Conservation (phyloP, 1,140 invertebrate genomes). For the Microvelia longipes region DNA sequence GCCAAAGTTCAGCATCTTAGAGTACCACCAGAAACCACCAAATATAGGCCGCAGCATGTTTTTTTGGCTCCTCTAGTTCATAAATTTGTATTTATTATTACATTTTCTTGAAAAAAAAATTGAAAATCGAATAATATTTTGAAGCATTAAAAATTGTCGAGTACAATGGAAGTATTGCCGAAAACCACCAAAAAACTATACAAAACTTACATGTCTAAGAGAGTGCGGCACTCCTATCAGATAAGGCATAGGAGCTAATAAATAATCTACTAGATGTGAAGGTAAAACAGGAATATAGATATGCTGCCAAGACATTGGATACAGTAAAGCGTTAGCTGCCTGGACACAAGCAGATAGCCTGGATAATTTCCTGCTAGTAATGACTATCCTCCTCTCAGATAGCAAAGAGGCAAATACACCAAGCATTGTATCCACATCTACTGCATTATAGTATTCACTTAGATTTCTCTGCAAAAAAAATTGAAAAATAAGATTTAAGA, state of each 20-base stretch:
- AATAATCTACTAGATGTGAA: constrained; percentile 70
- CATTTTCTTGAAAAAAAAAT: too few relatives aligned
- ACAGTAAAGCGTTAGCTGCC: constrained; percentile 80
- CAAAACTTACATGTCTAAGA: constrained; percentile 53
- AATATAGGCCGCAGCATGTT: too few relatives aligned
- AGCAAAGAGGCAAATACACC: constrained; percentile 85
- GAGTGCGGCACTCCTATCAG: constrained; percentile 77
- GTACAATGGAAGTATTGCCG: too few relatives aligned
- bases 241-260: constrained; percentile 87
- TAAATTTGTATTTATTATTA: too few relatives aligned
- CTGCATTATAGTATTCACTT: constrained; percentile 88
- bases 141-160: too few relatives aligned
- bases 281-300: constrained; percentile 87
- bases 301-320: constrained; percentile 96
- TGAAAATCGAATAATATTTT: too few relatives aligned
- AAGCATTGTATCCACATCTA: constrained; percentile 84
- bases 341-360: constrained; percentile 83
- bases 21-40: too few relatives aligned
- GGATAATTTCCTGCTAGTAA: constrained; percentile 72
- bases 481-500: too few relatives aligned
- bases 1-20: too few relatives aligned
- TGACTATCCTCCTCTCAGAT: constrained; percentile 78
- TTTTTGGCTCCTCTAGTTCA: too few relatives aligned
- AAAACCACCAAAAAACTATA: too few relatives aligned
- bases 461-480: constrained; percentile 67